These are phyloP conservation scores for Platycnemis pennipes DNA, from an alignment of 2,888 invertebrate species.

Conservation along the genomic window DNA sequence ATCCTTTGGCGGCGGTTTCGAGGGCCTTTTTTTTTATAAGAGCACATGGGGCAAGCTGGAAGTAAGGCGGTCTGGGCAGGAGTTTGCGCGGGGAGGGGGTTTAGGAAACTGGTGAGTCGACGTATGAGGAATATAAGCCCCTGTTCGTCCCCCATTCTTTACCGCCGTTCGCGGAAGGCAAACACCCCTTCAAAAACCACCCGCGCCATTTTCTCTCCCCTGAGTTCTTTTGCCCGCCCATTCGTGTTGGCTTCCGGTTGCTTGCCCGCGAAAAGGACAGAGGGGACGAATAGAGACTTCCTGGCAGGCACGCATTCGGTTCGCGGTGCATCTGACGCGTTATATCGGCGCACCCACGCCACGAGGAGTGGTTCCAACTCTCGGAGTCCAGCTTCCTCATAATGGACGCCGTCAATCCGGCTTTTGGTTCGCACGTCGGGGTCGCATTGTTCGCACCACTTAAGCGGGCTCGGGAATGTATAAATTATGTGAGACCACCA, in stretches of 20 bases:
- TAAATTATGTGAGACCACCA: no score
- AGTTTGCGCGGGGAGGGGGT: background rate
- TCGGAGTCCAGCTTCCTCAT: background rate
- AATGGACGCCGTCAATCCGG: background rate
- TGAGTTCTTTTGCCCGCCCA: background rate
- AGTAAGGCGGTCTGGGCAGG: background rate
- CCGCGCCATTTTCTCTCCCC: background rate
- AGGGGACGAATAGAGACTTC: background rate
- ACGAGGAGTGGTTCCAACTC: background rate
- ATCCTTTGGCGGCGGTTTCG: slow-evolving; percentile 8
- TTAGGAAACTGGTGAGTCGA: background rate
- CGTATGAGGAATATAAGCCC: slow-evolving; percentile 5
- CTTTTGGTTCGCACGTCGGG: background rate
- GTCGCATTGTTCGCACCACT: background rate
- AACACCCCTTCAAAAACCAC: background rate
- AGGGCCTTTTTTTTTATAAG: slow-evolving; percentile 13
- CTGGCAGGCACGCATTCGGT: background rate
- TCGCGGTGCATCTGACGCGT: no score
- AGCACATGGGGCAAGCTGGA: background rate
- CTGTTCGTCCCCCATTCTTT: background rate
- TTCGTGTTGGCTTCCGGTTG: background rate
- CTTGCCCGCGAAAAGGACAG: slow-evolving; percentile 5
- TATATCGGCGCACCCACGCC: no score
- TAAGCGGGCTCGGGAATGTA: background rate
- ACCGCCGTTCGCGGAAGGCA: background rate